Base-by-base conservation (phyloP, 1,140 invertebrate genomes). In the Cydia amplana region DNA sequence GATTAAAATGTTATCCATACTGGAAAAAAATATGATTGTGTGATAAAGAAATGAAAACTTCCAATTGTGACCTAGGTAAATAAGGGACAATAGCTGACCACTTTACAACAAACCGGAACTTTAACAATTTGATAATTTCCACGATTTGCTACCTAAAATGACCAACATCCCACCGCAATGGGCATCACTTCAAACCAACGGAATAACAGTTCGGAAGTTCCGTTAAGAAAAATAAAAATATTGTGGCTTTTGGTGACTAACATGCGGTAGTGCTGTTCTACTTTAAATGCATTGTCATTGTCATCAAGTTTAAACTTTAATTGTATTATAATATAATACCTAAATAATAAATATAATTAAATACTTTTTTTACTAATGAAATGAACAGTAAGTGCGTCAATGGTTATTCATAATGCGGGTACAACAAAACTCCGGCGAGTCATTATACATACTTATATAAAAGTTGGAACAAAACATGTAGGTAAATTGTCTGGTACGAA, bases 241-340 rank as follows among this genome's bases (percentile, higher is more conserved):
- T 60, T 60, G 55, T 60, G 55, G 55, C 12, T 23, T 60, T 23
- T 49, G 16, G 55, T 60, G 55, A 60, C 18, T 23, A 60, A 60
- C 20, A 60, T 60, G 55, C 20, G 55, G 55, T 9, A 55, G n/a
- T 23, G 18, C 9, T 60, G 20, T 10, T 20, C 20, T 60, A 60
- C 18, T 60, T 60, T 60, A n/a, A 18, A 23, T 60, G 0, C 7
- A 32, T 3, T 25, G 25, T 25, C 25, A 7, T 20, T 60, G 7
- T 6, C n/a, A 55, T 7, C 51, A 55, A 4, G 5, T 18, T 55
- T 55, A 7, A n/a, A 55, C 51, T 14, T 46, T 4, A 46, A 46
- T 46, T 12, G 12, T 14, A 40, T 40, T 28, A 40, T 40, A 40
- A 40, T 43, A 43, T 14, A 43, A 43, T 46, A n/a, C n/a, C n/a